Percentiles rank a stretch among this genome's conserved stretches.
Evolutionary conservation across 2,888 invertebrate species (phyloP).

Genomic region (Petrophora chlorosata): DNA sequence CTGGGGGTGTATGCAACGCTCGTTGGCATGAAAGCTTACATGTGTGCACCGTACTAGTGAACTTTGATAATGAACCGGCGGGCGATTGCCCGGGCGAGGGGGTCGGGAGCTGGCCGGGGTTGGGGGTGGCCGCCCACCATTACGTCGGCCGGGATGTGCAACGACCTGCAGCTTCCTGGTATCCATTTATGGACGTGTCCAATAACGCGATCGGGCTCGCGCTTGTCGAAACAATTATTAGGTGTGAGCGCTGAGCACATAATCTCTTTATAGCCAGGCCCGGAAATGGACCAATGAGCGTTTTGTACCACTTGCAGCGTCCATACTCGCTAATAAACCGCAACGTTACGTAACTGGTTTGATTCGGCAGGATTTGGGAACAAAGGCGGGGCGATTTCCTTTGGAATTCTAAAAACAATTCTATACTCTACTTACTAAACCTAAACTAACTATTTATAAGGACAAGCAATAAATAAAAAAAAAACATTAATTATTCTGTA

Average conservation of each 20-base stretch:
- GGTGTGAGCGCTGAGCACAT: constrained; percentile 2
- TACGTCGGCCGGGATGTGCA: constrained; percentile 59
- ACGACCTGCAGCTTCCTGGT: constrained; percentile 56
- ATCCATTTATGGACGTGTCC: constrained; percentile 26
- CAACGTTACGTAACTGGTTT: no score
- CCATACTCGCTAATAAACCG: no score
- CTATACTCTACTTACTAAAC: no score
- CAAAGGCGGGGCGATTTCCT: no score
- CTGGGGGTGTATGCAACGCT: constrained; percentile 45
- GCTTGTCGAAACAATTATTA: constrained; percentile 25
- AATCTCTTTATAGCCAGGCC: background rate
- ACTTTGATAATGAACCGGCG: constrained; percentile 82
- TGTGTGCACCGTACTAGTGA: constrained; percentile 78
- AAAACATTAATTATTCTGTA: no score
- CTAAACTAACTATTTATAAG: no score
- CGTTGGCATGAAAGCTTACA: constrained; percentile 21
- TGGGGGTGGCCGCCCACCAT: constrained; percentile 37
- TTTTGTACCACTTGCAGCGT: no score
- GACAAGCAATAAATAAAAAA: no score
- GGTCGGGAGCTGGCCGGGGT: constrained; percentile 27
- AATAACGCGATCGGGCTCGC: constrained; percentile 21
- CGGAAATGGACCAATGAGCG: no score
- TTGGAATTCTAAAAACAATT: no score
- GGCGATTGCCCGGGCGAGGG: constrained; percentile 65
- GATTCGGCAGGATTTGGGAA: no score